A percentile compares a stretch with the other conserved stretches of the same genome.
phyloP scores from a whole-genome alignment of 2,113 vertebrate species.

The Malurus melanocephalus region DNA sequence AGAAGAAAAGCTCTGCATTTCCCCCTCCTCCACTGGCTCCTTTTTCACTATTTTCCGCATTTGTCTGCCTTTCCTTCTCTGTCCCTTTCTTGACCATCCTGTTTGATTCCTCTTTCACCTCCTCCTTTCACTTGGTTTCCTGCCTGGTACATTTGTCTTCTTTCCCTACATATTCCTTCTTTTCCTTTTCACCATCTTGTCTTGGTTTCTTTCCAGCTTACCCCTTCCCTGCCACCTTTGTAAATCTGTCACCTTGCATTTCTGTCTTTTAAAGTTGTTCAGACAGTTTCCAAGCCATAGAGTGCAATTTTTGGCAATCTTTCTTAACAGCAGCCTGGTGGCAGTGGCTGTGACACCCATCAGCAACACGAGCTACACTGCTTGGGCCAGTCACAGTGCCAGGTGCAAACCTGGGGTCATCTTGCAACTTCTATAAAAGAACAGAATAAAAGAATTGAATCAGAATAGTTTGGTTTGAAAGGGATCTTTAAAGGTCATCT shows the following conservation, averaged over 20 bases:
- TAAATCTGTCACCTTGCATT: not conserved
- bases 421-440: not conserved
- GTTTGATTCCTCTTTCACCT: constrained; percentile 1
- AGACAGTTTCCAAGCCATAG: not conserved
- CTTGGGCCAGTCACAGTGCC: not conserved
- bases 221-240: not conserved
- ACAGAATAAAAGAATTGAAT: not conserved
- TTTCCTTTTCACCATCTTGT: not conserved
- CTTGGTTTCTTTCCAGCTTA: constrained; percentile 10
- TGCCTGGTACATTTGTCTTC: not conserved
- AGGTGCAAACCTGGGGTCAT: not conserved
- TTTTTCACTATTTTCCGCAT: not conserved
- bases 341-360: not conserved
- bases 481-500: not conserved
- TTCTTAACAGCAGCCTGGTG: not conserved
- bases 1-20: not conserved
- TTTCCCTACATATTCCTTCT: not conserved
- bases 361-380: not conserved
- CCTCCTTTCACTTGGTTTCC: constrained; percentile 3
- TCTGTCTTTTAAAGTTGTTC: not conserved
- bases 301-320: not conserved
- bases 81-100: constrained; percentile 3
- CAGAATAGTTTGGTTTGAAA: not conserved
- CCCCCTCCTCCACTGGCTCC: not conserved
- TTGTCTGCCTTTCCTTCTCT: not conserved